These are phyloP conservation scores for Chaenogobius annularis DNA, from an alignment of 2,113 vertebrate species.

Conservation along the genomic window DNA sequence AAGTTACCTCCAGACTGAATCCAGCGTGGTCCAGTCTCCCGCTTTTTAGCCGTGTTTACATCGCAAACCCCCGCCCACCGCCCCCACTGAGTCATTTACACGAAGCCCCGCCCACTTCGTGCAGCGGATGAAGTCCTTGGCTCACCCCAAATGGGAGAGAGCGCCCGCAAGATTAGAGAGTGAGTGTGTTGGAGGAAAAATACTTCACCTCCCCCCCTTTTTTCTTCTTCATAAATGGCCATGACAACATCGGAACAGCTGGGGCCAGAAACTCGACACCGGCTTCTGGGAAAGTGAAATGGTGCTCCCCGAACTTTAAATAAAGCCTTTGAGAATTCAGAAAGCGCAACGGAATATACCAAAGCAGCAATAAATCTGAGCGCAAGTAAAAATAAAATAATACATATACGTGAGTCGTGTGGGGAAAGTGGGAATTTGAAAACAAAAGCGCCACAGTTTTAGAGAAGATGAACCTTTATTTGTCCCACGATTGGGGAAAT, in stretches of 20 bases:
- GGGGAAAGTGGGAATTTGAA: neutral
- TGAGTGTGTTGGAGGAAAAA: neutral
- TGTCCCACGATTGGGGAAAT: no score
- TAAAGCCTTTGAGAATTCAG: neutral
- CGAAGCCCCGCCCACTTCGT: slow-evolving; percentile 16
- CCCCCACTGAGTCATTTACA: no score
- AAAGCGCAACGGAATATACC: neutral
- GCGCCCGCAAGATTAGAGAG: no score
- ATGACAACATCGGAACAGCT: slow-evolving; percentile 66
- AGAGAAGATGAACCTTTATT: no score
- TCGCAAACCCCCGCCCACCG: neutral
- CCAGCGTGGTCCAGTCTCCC: neutral
- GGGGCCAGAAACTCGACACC: slow-evolving; percentile 27
- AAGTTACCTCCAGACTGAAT: slow-evolving; percentile 37
- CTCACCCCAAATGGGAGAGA: slow-evolving; percentile 6
- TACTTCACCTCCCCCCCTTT: no score
- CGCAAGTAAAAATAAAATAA: no score
- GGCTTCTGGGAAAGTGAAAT: slow-evolving; percentile 3
- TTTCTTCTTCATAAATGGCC: neutral
- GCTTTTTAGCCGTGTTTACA: slow-evolving; percentile 62
- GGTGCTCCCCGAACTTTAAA: neutral
- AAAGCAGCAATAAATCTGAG: neutral
- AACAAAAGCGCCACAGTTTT: no score
- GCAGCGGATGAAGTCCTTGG: neutral
- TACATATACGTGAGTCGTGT: neutral